phyloP scores from a whole-genome alignment of 2,797 vertebrate species.

The Macropus fuliginosus region DNA sequence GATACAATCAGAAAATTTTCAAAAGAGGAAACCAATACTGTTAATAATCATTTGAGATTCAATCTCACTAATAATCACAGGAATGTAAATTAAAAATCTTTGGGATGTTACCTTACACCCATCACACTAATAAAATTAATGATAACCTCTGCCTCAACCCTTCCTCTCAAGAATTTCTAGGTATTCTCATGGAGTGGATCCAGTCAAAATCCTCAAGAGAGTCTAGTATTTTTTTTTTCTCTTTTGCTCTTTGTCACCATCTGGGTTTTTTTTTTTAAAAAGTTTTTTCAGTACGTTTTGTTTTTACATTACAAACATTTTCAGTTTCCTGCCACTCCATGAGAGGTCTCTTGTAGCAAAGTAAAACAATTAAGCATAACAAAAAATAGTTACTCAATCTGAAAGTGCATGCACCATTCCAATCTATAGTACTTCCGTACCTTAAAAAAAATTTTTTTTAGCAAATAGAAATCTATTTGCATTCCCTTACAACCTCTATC shows the following conservation, averaged over 20 bases:
- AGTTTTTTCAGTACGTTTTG: not conserved
- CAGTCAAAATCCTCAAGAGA: not conserved
- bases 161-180: not conserved
- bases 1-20: not conserved
- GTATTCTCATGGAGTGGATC: not conserved
- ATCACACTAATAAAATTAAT: not conserved
- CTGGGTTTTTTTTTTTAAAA: not conserved
- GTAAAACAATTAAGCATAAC: not conserved
- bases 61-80: not conserved
- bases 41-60: not conserved
- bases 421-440: not conserved
- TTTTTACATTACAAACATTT: not conserved
- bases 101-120: not conserved
- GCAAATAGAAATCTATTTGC: not conserved
- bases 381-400: not conserved
- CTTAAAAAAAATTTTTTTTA: not conserved
- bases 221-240: not conserved
- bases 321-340: not conserved
- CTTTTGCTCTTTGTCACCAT: not conserved
- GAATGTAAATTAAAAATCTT: not conserved
- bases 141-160: not conserved
- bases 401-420: not conserved
- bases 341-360: not conserved
- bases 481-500: not conserved
- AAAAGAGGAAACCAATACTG: not conserved